phyloP scores from a whole-genome alignment of 2,113 vertebrate genomes.

The Phainopepla nitens region DNA sequence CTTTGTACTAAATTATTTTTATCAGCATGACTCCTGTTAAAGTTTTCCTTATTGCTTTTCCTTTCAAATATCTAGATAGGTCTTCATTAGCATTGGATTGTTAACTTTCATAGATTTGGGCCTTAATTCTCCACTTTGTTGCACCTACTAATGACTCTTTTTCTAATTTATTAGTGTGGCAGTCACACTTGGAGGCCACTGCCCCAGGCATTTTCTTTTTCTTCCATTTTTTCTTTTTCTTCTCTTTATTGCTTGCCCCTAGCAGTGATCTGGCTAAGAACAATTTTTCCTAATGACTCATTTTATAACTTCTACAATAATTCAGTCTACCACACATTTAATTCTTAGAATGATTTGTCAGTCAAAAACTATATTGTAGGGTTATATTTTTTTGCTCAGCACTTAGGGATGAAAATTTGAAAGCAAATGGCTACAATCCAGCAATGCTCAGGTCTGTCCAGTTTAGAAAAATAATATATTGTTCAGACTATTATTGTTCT shows the following conservation, averaged over 20 bases:
- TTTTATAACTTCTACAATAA: slow-evolving; percentile 22
- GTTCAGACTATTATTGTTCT: not conserved
- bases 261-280: slow-evolving; percentile 5
- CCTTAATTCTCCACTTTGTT: slow-evolving; percentile 51
- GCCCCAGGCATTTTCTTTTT: slow-evolving; percentile 24
- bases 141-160: slow-evolving; percentile 42
- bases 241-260: not conserved
- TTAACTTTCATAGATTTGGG: slow-evolving; percentile 38
- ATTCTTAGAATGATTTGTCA: not conserved
- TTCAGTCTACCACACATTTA: not conserved
- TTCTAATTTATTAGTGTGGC: slow-evolving; percentile 42
- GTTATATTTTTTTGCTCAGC: not conserved
- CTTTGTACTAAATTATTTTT: not conserved
- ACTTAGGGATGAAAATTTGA: not conserved
- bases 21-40: not conserved
- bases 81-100: slow-evolving; percentile 47
- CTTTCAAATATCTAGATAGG: slow-evolving; percentile 1
- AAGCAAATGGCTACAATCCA: not conserved
- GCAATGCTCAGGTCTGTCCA: not conserved
- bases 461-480: not conserved
- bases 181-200: slow-evolving; percentile 13
- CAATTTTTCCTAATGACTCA: not conserved
- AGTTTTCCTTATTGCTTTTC: slow-evolving; percentile 21
- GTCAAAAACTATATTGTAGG: not conserved
- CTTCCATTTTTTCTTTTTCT: not conserved